phyloP scores from a whole-genome alignment of 64 coral and sea anemone species.

The Pachyseris speciosa region DNA sequence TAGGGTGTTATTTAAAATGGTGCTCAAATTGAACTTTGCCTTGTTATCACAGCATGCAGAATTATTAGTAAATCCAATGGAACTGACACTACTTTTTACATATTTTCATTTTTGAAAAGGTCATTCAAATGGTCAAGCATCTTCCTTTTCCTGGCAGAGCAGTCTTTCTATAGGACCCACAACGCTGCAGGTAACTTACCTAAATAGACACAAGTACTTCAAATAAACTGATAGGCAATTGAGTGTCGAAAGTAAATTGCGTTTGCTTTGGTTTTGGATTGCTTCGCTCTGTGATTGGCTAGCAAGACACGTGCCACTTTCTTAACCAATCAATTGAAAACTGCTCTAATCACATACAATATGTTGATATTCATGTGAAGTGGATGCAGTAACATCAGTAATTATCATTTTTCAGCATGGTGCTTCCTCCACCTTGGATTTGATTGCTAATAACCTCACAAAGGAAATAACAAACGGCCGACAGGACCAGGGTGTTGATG shows the following conservation, averaged over 20 bases:
- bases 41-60: too few relatives aligned
- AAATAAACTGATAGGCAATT: too few relatives aligned
- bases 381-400: too few relatives aligned
- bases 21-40: too few relatives aligned
- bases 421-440: not conserved
- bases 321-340: too few relatives aligned
- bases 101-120: constrained; percentile 8
- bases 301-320: too few relatives aligned
- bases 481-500: constrained; percentile 67
- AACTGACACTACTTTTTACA: not conserved
- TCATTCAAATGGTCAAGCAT: constrained; percentile 16
- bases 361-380: too few relatives aligned
- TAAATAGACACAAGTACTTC: not conserved
- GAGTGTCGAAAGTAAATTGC: too few relatives aligned
- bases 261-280: too few relatives aligned
- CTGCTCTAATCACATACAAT: too few relatives aligned
- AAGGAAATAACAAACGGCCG: constrained; percentile 87
- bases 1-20: too few relatives aligned
- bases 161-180: not conserved
- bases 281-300: too few relatives aligned
- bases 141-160: constrained; percentile 34
- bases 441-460: constrained; percentile 49
- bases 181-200: not conserved
- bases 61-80: not conserved
- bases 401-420: not conserved